phyloP scores from a whole-genome alignment of 2,888 invertebrate species.

The Polyommatus icarus region DNA sequence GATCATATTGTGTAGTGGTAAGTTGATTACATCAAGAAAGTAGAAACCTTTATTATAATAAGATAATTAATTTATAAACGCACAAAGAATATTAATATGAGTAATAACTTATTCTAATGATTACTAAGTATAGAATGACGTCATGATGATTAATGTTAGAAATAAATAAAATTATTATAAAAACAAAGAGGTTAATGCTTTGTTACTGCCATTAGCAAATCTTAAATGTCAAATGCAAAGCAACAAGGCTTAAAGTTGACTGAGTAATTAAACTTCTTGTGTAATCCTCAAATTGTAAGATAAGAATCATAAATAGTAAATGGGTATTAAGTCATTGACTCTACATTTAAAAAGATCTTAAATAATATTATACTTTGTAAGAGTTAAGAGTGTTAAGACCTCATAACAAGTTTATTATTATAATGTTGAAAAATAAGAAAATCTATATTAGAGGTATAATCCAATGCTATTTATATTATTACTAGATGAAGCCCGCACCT shows the following conservation, averaged over 20 bases:
- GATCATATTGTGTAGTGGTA: background rate
- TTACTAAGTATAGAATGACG: conserved; percentile 3
- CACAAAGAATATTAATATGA: background rate
- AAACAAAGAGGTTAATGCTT: background rate
- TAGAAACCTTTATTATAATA: background rate
- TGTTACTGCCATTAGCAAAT: background rate
- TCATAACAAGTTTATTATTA: too few relatives aligned
- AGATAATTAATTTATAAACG: background rate
- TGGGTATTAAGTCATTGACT: background rate
- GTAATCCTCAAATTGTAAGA: background rate
- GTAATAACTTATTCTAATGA: conserved; percentile 10
- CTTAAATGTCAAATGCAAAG: conserved; percentile 5
- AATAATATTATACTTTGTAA: background rate
- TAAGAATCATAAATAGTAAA: background rate
- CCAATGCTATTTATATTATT: too few relatives aligned
- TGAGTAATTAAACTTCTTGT: background rate
- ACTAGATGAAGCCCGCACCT: too few relatives aligned
- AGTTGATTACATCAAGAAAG: too few relatives aligned
- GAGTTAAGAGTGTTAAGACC: background rate
- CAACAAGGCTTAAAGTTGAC: background rate
- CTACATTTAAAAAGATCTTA: background rate
- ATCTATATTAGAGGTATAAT: too few relatives aligned
- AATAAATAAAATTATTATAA: conserved; percentile 21
- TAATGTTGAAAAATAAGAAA: too few relatives aligned
- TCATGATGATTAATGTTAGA: conserved; percentile 8